Conservation (phyloP, 2,888 invertebrate genomes). For the Acrobeloides nanus region DNA sequence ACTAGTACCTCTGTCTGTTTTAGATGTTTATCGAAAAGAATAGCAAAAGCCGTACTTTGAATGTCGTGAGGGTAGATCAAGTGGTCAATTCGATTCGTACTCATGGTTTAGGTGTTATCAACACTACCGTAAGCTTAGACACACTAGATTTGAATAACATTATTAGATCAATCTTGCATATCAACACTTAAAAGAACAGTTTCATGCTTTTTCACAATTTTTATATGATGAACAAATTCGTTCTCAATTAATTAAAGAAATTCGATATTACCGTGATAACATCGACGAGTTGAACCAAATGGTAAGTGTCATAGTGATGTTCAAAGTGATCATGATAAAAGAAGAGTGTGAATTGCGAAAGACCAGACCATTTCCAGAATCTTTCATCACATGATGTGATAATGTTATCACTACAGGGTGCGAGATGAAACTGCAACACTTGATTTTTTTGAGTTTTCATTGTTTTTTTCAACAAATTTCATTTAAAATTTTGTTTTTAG, state of each 20-base stretch:
- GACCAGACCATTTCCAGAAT: too few species aligned
- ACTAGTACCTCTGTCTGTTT: slow-evolving; percentile 16
- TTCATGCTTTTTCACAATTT: slow-evolving; percentile 89
- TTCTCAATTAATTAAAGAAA: slow-evolving; percentile 73
- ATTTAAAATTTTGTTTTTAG: too few species aligned
- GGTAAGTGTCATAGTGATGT: too few species aligned
- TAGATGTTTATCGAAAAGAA: slow-evolving; percentile 78
- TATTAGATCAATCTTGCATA: slow-evolving; percentile 58
- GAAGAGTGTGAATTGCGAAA: too few species aligned
- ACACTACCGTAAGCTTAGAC: slow-evolving; percentile 68
- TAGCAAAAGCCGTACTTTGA: slow-evolving; percentile 83
- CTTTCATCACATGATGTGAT: background rate
- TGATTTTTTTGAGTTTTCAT: slow-evolving; percentile 6
- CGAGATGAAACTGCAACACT: too few species aligned
- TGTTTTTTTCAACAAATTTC: too few species aligned
- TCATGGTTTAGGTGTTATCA: slow-evolving; percentile 91
- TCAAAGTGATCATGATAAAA: too few species aligned
- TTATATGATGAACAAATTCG: slow-evolving; percentile 96
- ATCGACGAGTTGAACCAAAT: slow-evolving; percentile 64
- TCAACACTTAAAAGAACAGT: slow-evolving; percentile 78
- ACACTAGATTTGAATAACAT: background rate
- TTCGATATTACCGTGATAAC: slow-evolving; percentile 71
- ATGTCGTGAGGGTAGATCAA: slow-evolving; percentile 87
- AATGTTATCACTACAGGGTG: background rate
- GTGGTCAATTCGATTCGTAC: slow-evolving; percentile 92